Evolutionary conservation across 37 sponge, comb jelly and placozoan species (phyloP).

Genomic region (Aphrocallistes beatrix): DNA sequence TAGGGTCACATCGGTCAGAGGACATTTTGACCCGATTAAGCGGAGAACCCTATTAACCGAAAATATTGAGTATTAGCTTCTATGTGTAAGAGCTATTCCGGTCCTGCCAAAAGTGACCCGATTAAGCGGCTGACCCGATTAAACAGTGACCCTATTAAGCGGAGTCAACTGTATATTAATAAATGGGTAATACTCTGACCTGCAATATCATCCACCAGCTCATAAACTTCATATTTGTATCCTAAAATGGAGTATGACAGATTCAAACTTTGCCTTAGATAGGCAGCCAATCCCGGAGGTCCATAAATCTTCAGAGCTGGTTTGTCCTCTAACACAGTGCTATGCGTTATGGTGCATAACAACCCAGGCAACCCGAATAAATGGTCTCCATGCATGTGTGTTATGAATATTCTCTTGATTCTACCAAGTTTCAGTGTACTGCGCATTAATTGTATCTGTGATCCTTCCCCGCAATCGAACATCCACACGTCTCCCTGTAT

Average conservation of each 20-base stretch:
- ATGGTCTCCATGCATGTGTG: constrained; percentile 92
- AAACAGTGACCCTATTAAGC: too few species aligned
- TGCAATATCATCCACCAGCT: constrained; percentile 43
- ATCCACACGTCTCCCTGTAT: constrained; percentile 43
- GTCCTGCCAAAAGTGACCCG: too few species aligned
- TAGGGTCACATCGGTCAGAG: too few species aligned
- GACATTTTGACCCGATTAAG: too few species aligned
- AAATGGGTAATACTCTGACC: too few species aligned
- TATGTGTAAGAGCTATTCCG: too few species aligned
- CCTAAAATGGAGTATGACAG: constrained; percentile 63
- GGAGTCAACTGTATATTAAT: too few species aligned
- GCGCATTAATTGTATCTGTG: constrained; percentile 72
- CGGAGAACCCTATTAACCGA: too few species aligned
- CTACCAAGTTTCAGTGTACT: constrained; percentile 60
- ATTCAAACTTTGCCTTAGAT: constrained; percentile 43
- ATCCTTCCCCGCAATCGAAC: constrained; percentile 93
- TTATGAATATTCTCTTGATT: constrained; percentile 67
- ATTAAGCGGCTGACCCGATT: too few species aligned
- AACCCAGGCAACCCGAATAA: constrained; percentile 83
- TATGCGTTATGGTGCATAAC: constrained; percentile 60
- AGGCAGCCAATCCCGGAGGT: constrained; percentile 63
- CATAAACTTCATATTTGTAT: constrained; percentile 53
- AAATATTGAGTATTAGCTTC: too few species aligned
- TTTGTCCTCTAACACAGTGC: constrained; percentile 18
- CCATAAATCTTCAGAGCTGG: constrained; percentile 66